Conservation (phyloP, 2,113 vertebrate species). For the Addax nasomaculatus region DNA sequence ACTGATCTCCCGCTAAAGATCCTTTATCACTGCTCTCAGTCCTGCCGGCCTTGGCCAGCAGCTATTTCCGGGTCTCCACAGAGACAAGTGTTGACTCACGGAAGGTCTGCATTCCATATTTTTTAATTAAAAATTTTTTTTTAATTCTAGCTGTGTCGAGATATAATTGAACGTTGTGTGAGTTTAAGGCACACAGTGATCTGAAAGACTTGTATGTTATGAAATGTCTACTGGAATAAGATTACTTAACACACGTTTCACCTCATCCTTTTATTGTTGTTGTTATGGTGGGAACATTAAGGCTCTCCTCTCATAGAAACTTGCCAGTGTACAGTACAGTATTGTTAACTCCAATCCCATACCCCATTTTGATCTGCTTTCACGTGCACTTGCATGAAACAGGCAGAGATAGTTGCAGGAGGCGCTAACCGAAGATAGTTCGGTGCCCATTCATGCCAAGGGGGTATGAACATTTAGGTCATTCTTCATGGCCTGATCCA, state of each 20-base stretch:
- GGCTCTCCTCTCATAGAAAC: background rate
- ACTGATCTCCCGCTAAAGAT: background rate
- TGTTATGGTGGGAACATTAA: background rate
- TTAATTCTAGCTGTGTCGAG: background rate
- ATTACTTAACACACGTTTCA: background rate
- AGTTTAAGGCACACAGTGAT: background rate
- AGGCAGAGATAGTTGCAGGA: background rate
- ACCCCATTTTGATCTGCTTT: background rate
- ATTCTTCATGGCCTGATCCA: background rate
- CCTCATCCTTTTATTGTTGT: background rate
- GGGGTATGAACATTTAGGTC: accelerated
- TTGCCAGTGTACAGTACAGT: background rate
- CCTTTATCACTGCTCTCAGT: background rate
- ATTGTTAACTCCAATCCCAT: background rate
- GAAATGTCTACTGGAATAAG: background rate
- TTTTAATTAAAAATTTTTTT: background rate
- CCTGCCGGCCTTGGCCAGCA: background rate
- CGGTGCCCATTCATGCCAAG: background rate
- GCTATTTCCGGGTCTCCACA: background rate
- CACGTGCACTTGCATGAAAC: background rate
- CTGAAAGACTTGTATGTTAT: background rate
- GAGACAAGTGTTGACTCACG: background rate
- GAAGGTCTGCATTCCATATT: background rate
- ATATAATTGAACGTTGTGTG: background rate
- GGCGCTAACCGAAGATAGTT: background rate